Evolutionary conservation across 2,113 vertebrate species (phyloP).

Genomic region (Kryptolebias marmoratus): DNA sequence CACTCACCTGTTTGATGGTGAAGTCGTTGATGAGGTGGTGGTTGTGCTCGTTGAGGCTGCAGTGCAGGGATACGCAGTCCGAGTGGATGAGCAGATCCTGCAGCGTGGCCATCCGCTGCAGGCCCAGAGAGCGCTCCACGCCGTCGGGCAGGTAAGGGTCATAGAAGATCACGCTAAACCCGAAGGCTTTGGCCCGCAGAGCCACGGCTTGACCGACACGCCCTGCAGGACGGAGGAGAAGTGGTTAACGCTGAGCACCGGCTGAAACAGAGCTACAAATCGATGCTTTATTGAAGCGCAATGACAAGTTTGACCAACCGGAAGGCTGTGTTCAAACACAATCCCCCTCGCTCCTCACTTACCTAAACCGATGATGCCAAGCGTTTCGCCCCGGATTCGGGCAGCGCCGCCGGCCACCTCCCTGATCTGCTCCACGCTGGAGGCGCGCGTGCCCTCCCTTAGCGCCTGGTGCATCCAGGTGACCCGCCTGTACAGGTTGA

Average conservation of each 20-base stretch:
- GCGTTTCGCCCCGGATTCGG: conserved; percentile 89
- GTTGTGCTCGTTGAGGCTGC: conserved; percentile 94
- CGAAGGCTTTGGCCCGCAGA: conserved; percentile 90
- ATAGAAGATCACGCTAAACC: conserved; percentile 91
- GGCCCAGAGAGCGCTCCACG: conserved; percentile 89
- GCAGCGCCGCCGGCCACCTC: conserved; percentile 91
- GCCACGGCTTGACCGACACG: conserved; percentile 91
- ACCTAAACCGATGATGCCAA: conserved; percentile 92
- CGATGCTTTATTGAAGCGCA: too few relatives aligned
- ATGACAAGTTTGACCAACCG: too few relatives aligned
- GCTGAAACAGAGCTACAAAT: too few relatives aligned
- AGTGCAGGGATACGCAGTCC: conserved; percentile 92
- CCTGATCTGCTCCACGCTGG: conserved; percentile 89
- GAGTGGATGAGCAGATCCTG: conserved; percentile 92
- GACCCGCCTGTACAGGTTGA: conserved; percentile 91
- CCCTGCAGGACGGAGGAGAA: conserved; percentile 71
- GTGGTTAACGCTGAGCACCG: too few relatives aligned
- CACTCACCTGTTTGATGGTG: conserved; percentile 90
- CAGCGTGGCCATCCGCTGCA: conserved; percentile 89
- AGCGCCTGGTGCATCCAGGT: conserved; percentile 93
- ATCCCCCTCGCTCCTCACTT: conserved; percentile 41
- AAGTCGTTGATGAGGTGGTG: conserved; percentile 95
- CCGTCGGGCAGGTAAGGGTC: conserved; percentile 91
- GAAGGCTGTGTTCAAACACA: fast-evolving
- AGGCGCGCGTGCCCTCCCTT: conserved; percentile 88